Conservation (phyloP, 2,797 vertebrate species). For the Synanceia verrucosa region DNA sequence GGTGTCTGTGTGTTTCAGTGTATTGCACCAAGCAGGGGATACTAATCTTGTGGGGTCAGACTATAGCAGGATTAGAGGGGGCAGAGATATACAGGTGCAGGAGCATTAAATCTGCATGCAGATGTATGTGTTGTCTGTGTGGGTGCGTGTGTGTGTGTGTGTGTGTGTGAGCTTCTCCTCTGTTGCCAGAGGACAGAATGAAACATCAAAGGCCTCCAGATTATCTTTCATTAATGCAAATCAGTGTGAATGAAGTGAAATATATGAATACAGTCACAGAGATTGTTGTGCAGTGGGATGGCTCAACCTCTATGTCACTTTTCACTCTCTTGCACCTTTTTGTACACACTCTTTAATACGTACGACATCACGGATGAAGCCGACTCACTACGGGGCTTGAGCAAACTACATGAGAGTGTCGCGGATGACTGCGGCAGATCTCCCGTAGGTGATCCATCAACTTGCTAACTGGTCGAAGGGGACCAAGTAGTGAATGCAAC, state of each 20-base stretch:
- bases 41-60: slow-evolving; percentile 55
- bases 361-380: slow-evolving; percentile 50
- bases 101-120: slow-evolving; percentile 51
- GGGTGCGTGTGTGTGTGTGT: slow-evolving; percentile 20
- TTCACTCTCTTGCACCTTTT: slow-evolving; percentile 11
- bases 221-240: slow-evolving; percentile 78
- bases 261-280: slow-evolving; percentile 50
- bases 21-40: slow-evolving; percentile 34
- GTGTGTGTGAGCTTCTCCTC: slow-evolving; percentile 20
- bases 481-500: slow-evolving; percentile 70
- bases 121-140: slow-evolving; percentile 36
- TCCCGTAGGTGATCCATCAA: slow-evolving; percentile 73
- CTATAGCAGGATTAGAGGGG: slow-evolving; percentile 59
- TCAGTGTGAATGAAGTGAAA: slow-evolving; percentile 65
- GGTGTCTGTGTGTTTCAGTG: slow-evolving; percentile 34
- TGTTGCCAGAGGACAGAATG: slow-evolving; percentile 66
- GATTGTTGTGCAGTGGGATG: slow-evolving; percentile 39
- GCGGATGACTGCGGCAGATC: slow-evolving; percentile 63
- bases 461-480: slow-evolving; percentile 63
- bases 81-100: slow-evolving; percentile 54
- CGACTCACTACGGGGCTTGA: slow-evolving; percentile 32
- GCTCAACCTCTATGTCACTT: slow-evolving; percentile 8
- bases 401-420: slow-evolving; percentile 68
- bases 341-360: slow-evolving; percentile 49
- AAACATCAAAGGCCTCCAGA: slow-evolving; percentile 72